phyloP scores from a whole-genome alignment of 2,888 invertebrate genomes.

The Leptinotarsa haldemani region DNA sequence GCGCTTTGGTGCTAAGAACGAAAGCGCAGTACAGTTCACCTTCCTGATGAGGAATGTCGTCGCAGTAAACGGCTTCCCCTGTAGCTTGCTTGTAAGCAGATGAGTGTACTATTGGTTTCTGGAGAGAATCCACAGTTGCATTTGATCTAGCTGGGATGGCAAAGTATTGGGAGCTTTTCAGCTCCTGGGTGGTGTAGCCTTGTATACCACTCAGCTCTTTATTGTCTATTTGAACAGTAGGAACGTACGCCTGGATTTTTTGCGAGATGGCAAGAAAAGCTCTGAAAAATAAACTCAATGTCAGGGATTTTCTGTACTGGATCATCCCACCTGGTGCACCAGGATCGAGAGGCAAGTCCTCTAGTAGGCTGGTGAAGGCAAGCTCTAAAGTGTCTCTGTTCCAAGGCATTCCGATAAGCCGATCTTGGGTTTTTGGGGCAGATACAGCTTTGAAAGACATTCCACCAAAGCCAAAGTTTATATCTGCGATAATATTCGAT shows the following conservation, averaged over 20 bases:
- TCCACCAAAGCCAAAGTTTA: conserved; percentile 86
- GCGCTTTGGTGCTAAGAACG: conserved; percentile 83
- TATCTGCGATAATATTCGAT: conserved; percentile 73
- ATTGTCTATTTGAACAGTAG: conserved; percentile 68
- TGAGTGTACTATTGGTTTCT: conserved; percentile 82
- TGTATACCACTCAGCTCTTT: conserved; percentile 70
- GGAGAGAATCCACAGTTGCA: conserved; percentile 77
- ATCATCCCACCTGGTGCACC: conserved; percentile 79
- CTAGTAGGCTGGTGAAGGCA: conserved; percentile 73
- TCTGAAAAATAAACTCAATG: conserved; percentile 80
- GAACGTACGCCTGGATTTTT: conserved; percentile 68
- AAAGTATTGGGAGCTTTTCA: conserved; percentile 80
- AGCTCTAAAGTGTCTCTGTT: conserved; percentile 64
- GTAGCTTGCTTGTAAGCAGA: conserved; percentile 90
- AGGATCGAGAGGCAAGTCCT: conserved; percentile 81
- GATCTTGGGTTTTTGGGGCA: conserved; percentile 74
- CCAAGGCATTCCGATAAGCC: conserved; percentile 59
- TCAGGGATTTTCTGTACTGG: conserved; percentile 73
- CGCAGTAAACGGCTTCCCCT: conserved; percentile 92
- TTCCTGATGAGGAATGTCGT: conserved; percentile 83
- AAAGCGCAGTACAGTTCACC: conserved; percentile 85
- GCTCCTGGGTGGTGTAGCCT: conserved; percentile 70
- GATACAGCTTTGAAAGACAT: conserved; percentile 89
- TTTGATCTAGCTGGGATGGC: conserved; percentile 70
- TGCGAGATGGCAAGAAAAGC: conserved; percentile 74